Evolutionary conservation across 2,797 vertebrate species (phyloP).

Genomic region (Anomalospiza imberbis): DNA sequence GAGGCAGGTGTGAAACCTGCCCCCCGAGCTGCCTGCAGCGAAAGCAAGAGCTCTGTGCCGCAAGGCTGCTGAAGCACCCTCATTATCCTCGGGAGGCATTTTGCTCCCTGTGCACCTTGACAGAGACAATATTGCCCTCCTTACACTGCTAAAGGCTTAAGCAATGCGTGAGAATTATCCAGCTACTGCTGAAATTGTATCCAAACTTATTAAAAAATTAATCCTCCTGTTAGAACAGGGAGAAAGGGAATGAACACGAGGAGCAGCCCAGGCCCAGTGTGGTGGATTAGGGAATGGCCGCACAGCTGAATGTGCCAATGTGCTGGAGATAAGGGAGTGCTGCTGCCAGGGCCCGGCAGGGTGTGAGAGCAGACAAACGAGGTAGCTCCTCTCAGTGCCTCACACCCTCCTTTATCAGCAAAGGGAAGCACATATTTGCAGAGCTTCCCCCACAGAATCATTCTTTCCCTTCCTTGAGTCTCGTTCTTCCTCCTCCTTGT

Average conservation of each 20-base stretch:
- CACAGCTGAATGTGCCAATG: accelerated
- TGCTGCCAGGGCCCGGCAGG: not conserved
- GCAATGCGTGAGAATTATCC: not conserved
- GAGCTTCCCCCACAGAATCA: not conserved
- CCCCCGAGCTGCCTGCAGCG: not conserved
- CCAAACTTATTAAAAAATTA: not conserved
- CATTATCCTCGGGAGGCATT: not conserved
- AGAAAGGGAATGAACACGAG: not conserved
- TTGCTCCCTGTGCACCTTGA: not conserved
- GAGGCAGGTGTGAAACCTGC: not conserved
- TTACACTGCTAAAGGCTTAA: not conserved
- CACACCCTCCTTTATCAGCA: not conserved
- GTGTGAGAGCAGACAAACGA: constrained; percentile 19
- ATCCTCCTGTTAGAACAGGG: not conserved
- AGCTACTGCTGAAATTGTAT: not conserved
- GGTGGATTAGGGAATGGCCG: not conserved
- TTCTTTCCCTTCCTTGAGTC: not conserved
- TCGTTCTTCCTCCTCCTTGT: not conserved
- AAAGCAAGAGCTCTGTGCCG: not conserved
- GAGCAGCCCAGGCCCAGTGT: not conserved
- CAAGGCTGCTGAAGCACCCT: not conserved
- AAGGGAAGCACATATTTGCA: constrained; percentile 11
- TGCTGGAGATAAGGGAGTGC: not conserved
- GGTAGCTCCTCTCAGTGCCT: not conserved
- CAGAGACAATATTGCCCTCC: not conserved